Evolutionary conservation across 2,888 invertebrate genomes (phyloP), one percentile per base, ranked within the genome.

Genomic region (Tiliacea aurago): DNA sequence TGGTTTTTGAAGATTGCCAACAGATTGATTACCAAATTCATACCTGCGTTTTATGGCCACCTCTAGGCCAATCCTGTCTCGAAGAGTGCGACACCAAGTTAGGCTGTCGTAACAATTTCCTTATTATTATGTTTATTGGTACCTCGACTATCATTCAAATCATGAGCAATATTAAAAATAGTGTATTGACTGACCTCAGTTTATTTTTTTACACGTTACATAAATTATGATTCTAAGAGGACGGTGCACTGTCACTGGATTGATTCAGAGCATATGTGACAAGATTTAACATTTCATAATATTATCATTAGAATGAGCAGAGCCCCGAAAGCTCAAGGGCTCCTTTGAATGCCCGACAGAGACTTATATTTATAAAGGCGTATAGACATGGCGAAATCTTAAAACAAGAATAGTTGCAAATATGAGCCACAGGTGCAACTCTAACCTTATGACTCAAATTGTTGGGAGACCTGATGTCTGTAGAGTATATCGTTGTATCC

Each of bases 381-480:
- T 13, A 47, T n/a, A 69, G 11, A 6, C 15, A 18, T 10, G 59
- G 15, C 33, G 18, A 33, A 33, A 47, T 45, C 56, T 37, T 76
- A 77, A 73, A 65, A 80, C 65, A 69, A 70, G 74, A 74, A 67
- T 59, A 75, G 28, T 72, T 76, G 67, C 47, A 73, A 72, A 69
- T 71, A 81, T 71, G 71, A 80, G 70, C 78, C 65, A 72, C 75
- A 62, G 53, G 41, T 58, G 73, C 55, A 73, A 70, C 74, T 78
- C 71, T 78, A 78, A 81, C 81, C 88, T 88, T 87, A 20, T 51
- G 62, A 80, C 81, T 85, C 70, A 74, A 71, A 84, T 70, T 79
- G 78, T 81, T 79, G 55, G 84, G 72, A 23, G 76, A 86, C 56
- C 51, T 71, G 73, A 84, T 74, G 79, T 85, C 84, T 65, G 86